Percentiles rank a stretch among this genome's conserved stretches.
phyloP scores from a whole-genome alignment of 2,113 vertebrate species.

The Phocoena sinus region DNA sequence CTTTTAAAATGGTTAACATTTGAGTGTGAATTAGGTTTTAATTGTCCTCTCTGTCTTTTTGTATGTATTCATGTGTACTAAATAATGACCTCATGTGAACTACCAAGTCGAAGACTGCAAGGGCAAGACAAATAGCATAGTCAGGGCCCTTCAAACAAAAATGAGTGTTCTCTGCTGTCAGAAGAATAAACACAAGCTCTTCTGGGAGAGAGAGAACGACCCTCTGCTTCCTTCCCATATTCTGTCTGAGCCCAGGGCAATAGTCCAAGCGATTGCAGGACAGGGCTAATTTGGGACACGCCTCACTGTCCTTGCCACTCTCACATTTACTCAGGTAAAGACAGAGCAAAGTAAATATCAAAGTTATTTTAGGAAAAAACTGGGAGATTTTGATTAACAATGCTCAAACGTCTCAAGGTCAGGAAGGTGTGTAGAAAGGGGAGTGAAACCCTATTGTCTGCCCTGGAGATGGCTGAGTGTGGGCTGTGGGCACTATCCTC shows the following conservation, averaged over 20 bases:
- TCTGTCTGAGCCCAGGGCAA: not conserved
- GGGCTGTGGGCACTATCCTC: fast-evolving
- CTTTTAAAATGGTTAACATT: not conserved
- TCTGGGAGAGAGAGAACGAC: not conserved
- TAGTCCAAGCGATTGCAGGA: not conserved
- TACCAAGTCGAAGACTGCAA: not conserved
- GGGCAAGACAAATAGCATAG: not conserved
- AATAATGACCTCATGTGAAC: not conserved
- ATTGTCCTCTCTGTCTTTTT: not conserved
- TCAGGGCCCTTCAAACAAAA: not conserved
- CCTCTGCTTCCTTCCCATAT: not conserved
- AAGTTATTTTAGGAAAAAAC: not conserved
- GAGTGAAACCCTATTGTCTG: not conserved
- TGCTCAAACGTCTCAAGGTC: not conserved
- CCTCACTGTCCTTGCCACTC: not conserved
- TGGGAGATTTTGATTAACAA: not conserved
- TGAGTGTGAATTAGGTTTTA: not conserved
- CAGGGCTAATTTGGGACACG: not conserved
- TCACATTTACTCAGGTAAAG: not conserved
- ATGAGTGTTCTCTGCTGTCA: not conserved
- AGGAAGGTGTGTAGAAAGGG: not conserved
- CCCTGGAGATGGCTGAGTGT: no score
- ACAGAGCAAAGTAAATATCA: not conserved
- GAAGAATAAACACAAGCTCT: not conserved
- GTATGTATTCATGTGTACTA: not conserved